Conservation (phyloP, 2,113 vertebrate genomes). For the Piprites chloris region DNA sequence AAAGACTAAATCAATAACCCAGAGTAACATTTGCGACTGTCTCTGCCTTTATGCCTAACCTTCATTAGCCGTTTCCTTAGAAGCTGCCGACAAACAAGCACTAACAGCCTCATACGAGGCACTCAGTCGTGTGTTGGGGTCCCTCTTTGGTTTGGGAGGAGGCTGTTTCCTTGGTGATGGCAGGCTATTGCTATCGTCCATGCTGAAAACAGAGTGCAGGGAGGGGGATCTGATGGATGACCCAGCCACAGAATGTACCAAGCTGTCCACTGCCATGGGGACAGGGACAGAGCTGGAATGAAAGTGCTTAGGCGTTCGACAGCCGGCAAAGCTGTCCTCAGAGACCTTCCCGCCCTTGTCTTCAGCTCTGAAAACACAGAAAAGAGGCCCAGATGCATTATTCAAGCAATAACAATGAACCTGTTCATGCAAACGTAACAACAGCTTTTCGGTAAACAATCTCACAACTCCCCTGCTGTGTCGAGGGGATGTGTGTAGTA, state of each 20-base stretch:
- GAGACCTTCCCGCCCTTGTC: conserved; percentile 77
- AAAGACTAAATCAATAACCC: not conserved
- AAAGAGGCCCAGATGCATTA: conserved; percentile 48
- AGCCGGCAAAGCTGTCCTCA: conserved; percentile 66
- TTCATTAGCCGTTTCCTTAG: conserved; percentile 83
- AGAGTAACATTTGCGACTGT: not conserved
- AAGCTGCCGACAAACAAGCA: conserved; percentile 84
- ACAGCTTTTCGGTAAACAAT: conserved; percentile 53
- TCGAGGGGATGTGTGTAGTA: not conserved
- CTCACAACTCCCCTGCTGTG: conserved; percentile 39
- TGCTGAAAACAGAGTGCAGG: conserved; percentile 79
- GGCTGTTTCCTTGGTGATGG: conserved; percentile 95
- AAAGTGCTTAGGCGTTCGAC: conserved; percentile 76
- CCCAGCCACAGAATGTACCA: conserved; percentile 74
- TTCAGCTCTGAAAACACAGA: conserved; percentile 74
- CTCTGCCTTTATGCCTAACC: conserved; percentile 66
- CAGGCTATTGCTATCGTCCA: conserved; percentile 78
- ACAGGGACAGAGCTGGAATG: conserved; percentile 78
- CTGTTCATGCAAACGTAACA: conserved; percentile 41
- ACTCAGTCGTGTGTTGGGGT: conserved; percentile 93
- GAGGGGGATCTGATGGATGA: conserved; percentile 83
- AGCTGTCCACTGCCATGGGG: conserved; percentile 78
- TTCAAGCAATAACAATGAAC: conserved; percentile 43
- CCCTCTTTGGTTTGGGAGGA: conserved; percentile 96
- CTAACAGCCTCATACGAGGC: conserved; percentile 95